These are phyloP conservation scores for Stomorhina lunata DNA, from an alignment of 2,888 invertebrate genomes.

Conservation along the genomic window DNA sequence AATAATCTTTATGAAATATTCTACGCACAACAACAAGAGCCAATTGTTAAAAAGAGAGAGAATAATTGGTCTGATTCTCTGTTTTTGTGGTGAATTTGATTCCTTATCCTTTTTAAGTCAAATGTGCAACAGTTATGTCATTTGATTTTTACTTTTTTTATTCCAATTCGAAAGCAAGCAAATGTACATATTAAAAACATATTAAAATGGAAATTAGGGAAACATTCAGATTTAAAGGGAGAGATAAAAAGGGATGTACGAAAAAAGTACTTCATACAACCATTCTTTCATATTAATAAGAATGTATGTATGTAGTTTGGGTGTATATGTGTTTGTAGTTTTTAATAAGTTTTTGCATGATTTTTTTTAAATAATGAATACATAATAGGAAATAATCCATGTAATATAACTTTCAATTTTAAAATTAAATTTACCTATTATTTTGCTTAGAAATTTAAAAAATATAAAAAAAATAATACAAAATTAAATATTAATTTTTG, in stretches of 20 bases:
- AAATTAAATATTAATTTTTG: too few species aligned
- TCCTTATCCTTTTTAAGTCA: conserved; percentile 42
- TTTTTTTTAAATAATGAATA: too few species aligned
- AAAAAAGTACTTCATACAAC: too few species aligned
- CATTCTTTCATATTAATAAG: too few species aligned
- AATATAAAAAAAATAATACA: too few species aligned
- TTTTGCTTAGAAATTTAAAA: too few species aligned
- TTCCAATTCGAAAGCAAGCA: conserved; percentile 1
- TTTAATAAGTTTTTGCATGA: not conserved
- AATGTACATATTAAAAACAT: conserved; percentile 54
- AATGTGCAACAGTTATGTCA: conserved; percentile 67
- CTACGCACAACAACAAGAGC: conserved; percentile 23
- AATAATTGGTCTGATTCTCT: conserved; percentile 28
- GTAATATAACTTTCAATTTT: too few species aligned
- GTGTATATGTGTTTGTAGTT: not conserved
- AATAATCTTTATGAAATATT: not conserved
- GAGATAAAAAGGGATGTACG: not conserved
- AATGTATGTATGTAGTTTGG: not conserved
- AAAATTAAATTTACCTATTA: too few species aligned
- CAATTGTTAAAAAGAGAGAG: not conserved
- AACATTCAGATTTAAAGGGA: conserved; percentile 28
- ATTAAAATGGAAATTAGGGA: conserved; percentile 61
- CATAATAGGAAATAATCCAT: too few species aligned
- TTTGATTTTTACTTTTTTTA: conserved; percentile 26
- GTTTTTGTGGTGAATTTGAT: conserved; percentile 58